Evolutionary conservation across 2,113 vertebrate genomes (phyloP), one percentile per base, ranked within the genome.

Genomic region (Crotalus helleri): DNA sequence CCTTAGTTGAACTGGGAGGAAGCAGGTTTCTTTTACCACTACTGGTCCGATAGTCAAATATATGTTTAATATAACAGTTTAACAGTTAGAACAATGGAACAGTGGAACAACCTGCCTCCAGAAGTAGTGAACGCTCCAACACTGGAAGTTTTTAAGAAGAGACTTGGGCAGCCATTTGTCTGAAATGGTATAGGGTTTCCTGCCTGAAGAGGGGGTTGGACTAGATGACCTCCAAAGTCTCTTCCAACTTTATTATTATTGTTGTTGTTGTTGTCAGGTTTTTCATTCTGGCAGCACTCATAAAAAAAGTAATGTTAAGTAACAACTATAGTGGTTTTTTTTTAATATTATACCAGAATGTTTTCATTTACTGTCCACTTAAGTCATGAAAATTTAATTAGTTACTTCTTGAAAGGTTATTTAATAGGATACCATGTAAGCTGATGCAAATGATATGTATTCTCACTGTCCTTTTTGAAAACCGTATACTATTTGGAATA

Each of bases 11-110:
- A 58, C 53, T 96, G 94, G 93, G 93, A 91, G 95, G 94, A 49
- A 92, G 96, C 91, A 94, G 55, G 96, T 95, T 96, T 96, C 95
- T 95, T 95, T 93, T 93, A 94, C 94, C 92, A 96, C 89, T 93
- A 94, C 94, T 97, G 94, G 90, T 94, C 92, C 61, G 94, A 90
- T 93, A 94, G 13, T 81, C 88, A 81, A 44, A 81, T 81, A 9
- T 44, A 96, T 94, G 95, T 97, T 94, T 58, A 94, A 96, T 95
- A 94, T 91, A 94, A 46, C 46, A 46, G 46, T 46, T 46, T 5
- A 46, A 46, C 46, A 46, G 46, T 46, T 46, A 5, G 46, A 46
- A 46, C 46, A 46, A 5, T 46, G 46, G 46, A 46, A 46, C 46
- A 46, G 46, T 46, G 46, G 46, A 46, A 46, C 44, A 46, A 46